Evolutionary conservation across 2,888 invertebrate species (phyloP), one percentile per base, ranked within the genome.

Genomic region (Caradrina kadenii): DNA sequence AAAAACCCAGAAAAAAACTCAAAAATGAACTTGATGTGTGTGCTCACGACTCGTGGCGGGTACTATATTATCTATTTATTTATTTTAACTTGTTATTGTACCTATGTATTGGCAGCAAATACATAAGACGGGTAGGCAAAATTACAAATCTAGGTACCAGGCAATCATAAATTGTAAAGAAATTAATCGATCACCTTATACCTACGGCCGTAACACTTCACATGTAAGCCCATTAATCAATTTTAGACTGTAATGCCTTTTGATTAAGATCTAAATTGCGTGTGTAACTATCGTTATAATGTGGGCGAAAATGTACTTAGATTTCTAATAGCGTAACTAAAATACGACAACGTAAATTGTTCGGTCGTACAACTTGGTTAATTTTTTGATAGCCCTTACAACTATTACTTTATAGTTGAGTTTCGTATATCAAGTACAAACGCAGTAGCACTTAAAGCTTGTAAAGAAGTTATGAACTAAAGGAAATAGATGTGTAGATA

Each of bases 401-500:
- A 0, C 0, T 0, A 54, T 62, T 17, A 2, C 0, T 0, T 48
- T 79, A 70, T 2, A 63, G 31, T 66, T 52, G 15, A 26, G 15
- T 73, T 65, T 76, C 21, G 19, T 19, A 55, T 42, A 65, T 49
- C 56, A 63, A 63, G 17, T 15, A 4, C 15, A 31, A n/a, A 48
- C 21, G 8, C 13, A 66, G 50, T 8, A 50, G 55, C 39, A 71
- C n/a, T 42, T 31, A 21, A 4, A n/a, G 1, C 49, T 56, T 35
- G 60, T 42, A n/a, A 42, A 55, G 22, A 31, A 63, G 65, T 76
- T 81, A 81, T 78, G 76, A 75, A 78, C 59, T 69, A 72, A 83
- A 86, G 88, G 87, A 87, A 88, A 87, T 71, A 83, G 72, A 82
- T 77, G 73, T 78, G 83, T 82, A 75, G 83, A 82, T 75, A 82